These are phyloP conservation scores for Nycticorax nycticorax DNA, from an alignment of 2,113 vertebrate species.

Conservation along the genomic window DNA sequence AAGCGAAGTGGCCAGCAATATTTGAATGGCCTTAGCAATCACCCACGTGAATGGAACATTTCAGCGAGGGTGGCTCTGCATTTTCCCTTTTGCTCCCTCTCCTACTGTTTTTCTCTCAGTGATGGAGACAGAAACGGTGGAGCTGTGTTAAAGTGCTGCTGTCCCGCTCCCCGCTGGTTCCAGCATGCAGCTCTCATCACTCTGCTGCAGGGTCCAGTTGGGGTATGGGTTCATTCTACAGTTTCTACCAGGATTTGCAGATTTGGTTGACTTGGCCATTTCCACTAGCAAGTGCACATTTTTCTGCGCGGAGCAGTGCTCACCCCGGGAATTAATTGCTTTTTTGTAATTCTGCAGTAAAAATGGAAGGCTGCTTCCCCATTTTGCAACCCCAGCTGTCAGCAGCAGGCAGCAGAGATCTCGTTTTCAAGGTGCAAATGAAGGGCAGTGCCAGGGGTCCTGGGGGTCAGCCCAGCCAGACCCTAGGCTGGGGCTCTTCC, in stretches of 20 bases:
- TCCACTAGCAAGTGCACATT: not conserved
- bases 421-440: not conserved
- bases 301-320: not conserved
- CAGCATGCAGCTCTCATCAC: not conserved
- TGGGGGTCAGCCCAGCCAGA: not conserved
- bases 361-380: not conserved
- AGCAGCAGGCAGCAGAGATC: not conserved
- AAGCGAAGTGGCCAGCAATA: not conserved
- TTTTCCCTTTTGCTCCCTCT: not conserved
- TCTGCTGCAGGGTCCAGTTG: not conserved
- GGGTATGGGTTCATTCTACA: not conserved
- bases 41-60: accelerated
- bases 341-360: not conserved
- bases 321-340: not conserved
- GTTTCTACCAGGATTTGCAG: not conserved
- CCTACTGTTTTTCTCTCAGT: not conserved
- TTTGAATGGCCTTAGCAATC: not conserved
- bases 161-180: not conserved
- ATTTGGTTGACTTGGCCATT: not conserved
- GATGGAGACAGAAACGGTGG: not conserved
- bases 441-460: not conserved
- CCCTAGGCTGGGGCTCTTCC: not conserved
- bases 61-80: not conserved
- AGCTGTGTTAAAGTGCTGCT: not conserved
- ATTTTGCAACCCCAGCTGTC: not conserved